Evolutionary conservation across 2,113 vertebrate species (phyloP).

Genomic region (Spea bombifrons): DNA sequence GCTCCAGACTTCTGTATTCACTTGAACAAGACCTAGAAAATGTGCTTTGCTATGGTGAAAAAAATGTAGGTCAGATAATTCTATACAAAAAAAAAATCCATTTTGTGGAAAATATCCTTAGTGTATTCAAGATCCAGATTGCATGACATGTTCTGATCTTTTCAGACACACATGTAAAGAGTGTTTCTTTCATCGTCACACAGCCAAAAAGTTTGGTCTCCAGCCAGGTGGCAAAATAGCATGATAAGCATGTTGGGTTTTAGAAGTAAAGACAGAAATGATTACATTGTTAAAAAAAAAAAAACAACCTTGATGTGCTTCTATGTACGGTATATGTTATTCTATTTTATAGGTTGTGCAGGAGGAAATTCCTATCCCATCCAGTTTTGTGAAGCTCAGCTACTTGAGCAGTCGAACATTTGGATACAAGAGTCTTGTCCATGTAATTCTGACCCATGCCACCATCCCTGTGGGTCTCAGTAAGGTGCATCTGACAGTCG

Average conservation of each 20-base stretch:
- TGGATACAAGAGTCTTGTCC: slow-evolving; percentile 87
- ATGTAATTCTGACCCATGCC: slow-evolving; percentile 86
- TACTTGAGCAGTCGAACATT: slow-evolving; percentile 90
- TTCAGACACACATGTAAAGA: too few species aligned
- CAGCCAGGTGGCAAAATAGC: too few species aligned
- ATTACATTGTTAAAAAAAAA: too few species aligned
- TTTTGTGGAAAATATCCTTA: not conserved
- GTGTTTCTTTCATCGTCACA: too few species aligned
- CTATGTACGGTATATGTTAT: not conserved
- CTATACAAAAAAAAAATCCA: not conserved
- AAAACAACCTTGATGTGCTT: not conserved
- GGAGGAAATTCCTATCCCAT: slow-evolving; percentile 88
- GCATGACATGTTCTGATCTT: too few species aligned
- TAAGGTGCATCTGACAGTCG: slow-evolving; percentile 87
- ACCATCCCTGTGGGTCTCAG: slow-evolving; percentile 76
- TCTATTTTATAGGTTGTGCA: slow-evolving; percentile 81
- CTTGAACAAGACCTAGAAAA: slow-evolving; percentile 8
- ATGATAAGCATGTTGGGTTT: too few species aligned
- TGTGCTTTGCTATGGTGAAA: slow-evolving; percentile 8
- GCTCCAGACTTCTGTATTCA: slow-evolving; percentile 5
- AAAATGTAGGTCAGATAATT: slow-evolving; percentile 22
- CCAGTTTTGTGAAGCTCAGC: slow-evolving; percentile 87
- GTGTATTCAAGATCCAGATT: too few species aligned
- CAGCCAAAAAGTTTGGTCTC: too few species aligned
- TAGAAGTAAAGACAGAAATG: too few species aligned